phyloP scores from a whole-genome alignment of 2,888 invertebrate genomes.

The Machimus rusticus region DNA sequence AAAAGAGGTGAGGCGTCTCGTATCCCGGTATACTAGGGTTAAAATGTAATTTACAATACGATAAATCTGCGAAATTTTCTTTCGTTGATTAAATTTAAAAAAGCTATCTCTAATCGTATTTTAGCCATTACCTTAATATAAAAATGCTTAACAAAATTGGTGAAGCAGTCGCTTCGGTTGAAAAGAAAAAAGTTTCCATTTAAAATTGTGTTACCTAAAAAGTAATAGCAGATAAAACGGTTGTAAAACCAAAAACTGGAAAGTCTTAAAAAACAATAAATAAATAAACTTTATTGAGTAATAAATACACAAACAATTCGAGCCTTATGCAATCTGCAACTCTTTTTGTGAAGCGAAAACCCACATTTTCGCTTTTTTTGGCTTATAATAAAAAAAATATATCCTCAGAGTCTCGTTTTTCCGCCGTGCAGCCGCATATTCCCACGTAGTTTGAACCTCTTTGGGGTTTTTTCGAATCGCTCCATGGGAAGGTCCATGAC shows the following conservation, averaged over 20 bases:
- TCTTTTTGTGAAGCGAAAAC: background rate
- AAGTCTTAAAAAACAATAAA: background rate
- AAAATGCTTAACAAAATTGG: background rate
- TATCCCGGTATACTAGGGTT: too few species aligned
- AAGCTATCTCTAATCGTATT: too few species aligned
- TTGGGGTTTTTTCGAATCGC: background rate
- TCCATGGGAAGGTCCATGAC: background rate
- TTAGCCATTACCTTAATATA: background rate
- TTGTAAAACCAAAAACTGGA: background rate
- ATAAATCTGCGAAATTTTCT: too few species aligned
- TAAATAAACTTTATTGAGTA: background rate
- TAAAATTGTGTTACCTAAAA: background rate
- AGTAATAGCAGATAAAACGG: background rate
- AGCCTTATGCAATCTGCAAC: background rate
- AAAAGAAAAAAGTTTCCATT: background rate
- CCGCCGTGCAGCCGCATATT: background rate
- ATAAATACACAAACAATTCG: background rate
- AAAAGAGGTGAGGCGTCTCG: too few species aligned
- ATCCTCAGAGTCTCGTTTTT: background rate
- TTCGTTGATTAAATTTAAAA: too few species aligned
- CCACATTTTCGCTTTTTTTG: background rate
- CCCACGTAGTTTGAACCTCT: conserved; percentile 1
- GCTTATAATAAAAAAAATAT: background rate
- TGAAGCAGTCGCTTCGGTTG: background rate
- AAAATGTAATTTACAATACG: too few species aligned